Conservation (phyloP, 2,888 invertebrate species). For the Archaeoteleia sp. region DNA sequence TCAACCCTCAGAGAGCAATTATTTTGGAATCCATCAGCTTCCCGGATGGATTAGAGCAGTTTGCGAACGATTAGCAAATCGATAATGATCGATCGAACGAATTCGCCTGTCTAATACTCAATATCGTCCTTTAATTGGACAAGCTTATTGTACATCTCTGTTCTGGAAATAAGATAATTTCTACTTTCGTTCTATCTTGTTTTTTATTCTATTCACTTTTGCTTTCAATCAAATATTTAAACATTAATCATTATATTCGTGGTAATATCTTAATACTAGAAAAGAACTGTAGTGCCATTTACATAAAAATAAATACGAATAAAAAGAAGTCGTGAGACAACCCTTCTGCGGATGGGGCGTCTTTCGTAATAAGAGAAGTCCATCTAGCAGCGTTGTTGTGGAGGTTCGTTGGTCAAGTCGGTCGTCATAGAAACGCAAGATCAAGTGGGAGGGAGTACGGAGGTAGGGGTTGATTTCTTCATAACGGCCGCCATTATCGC, state of each 20-base stretch:
- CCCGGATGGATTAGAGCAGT: conserved; percentile 60
- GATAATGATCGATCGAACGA: conserved; percentile 63
- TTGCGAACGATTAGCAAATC: conserved; percentile 59
- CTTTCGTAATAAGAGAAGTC: conserved; percentile 62
- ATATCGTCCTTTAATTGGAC: conserved; percentile 34
- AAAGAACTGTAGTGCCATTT: too few relatives aligned
- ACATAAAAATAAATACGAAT: background rate
- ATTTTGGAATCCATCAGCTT: conserved; percentile 71
- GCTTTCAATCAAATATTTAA: too few relatives aligned
- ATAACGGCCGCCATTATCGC: conserved; percentile 74
- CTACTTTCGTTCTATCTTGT: too few relatives aligned
- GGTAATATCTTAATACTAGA: too few relatives aligned
- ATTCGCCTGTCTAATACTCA: conserved; percentile 17
- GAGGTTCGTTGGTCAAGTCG: conserved; percentile 70
- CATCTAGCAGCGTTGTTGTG: conserved; percentile 45
- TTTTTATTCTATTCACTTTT: too few relatives aligned
- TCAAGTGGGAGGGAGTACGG: conserved; percentile 57
- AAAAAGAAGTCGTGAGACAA: conserved; percentile 47
- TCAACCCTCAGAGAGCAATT: conserved; percentile 64
- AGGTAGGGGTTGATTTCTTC: conserved; percentile 73
- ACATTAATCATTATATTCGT: too few relatives aligned
- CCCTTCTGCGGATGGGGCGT: conserved; percentile 62
- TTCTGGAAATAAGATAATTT: too few relatives aligned
- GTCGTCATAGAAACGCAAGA: conserved; percentile 69
- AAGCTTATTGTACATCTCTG: too few relatives aligned